These are phyloP conservation scores for Alces alces DNA, from an alignment of 2,113 vertebrate species.

Conservation along the genomic window DNA sequence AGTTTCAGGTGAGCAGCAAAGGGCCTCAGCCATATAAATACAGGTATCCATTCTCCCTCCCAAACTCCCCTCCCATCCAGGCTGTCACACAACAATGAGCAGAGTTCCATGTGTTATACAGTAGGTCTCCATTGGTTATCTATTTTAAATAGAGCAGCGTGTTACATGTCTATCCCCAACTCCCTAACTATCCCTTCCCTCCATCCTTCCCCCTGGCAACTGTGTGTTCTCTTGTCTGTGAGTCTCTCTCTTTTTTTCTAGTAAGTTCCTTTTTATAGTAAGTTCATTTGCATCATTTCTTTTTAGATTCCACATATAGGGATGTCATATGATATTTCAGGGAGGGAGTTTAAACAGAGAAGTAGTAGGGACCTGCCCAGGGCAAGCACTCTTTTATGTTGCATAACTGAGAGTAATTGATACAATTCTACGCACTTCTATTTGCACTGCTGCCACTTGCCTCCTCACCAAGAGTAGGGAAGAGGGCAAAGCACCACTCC, in stretches of 20 bases:
- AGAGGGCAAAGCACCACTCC: not conserved
- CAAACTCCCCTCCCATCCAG: not conserved
- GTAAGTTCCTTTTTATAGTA: not conserved
- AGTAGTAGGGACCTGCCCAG: not conserved
- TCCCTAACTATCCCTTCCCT: not conserved
- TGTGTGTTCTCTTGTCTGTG: not conserved
- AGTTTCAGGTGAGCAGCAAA: not conserved
- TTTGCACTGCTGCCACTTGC: not conserved
- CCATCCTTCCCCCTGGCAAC: not conserved
- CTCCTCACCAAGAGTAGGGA: not conserved
- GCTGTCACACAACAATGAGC: not conserved
- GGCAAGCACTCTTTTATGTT: not conserved
- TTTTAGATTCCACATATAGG: not conserved
- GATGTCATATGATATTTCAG: not conserved
- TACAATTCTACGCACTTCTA: fast-evolving
- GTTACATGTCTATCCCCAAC: not conserved
- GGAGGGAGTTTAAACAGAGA: not conserved
- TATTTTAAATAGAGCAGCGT: not conserved
- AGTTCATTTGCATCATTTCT: not conserved
- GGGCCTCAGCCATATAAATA: not conserved
- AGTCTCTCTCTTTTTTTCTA: not conserved
- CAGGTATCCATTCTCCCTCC: not conserved
- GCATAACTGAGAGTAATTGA: not conserved
- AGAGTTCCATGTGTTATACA: not conserved
- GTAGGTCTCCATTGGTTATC: not conserved